Evolutionary conservation across 2,888 invertebrate genomes (phyloP).

Genomic region (Cephonodes hylas): DNA sequence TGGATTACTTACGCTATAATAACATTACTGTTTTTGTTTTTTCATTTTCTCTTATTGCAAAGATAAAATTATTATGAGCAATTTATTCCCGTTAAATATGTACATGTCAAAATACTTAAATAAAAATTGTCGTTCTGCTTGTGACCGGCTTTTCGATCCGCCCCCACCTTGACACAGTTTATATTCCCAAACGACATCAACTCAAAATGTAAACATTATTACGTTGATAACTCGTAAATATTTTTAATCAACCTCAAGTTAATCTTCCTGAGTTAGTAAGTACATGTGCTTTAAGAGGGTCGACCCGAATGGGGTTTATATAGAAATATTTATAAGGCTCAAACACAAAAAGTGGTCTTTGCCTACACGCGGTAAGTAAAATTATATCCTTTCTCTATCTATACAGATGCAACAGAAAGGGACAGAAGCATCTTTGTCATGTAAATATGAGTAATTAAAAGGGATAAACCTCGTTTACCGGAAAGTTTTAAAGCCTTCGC

Average conservation of each 20-base stretch:
- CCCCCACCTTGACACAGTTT: background rate
- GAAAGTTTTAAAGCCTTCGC: constrained; percentile 60
- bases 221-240: constrained; percentile 19
- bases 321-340: constrained; percentile 53
- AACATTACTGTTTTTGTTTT: no score
- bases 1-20: no score
- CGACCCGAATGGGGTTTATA: constrained; percentile 46
- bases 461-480: constrained; percentile 61
- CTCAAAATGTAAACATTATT: background rate
- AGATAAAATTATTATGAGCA: background rate
- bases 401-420: constrained; percentile 26
- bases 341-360: constrained; percentile 47
- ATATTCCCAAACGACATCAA: background rate
- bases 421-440: constrained; percentile 42
- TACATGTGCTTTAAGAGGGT: constrained; percentile 53
- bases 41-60: no score
- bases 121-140: background rate
- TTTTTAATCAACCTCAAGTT: constrained; percentile 31
- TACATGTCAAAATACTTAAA: background rate
- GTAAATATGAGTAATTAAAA: constrained; percentile 63
- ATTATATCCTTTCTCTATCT: constrained; percentile 32
- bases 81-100: background rate
- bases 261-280: constrained; percentile 43
- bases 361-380: constrained; percentile 27
- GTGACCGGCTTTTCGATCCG: background rate